Evolutionary conservation across 2,888 invertebrate genomes (phyloP).

Genomic region (Microplitis manilae): DNA sequence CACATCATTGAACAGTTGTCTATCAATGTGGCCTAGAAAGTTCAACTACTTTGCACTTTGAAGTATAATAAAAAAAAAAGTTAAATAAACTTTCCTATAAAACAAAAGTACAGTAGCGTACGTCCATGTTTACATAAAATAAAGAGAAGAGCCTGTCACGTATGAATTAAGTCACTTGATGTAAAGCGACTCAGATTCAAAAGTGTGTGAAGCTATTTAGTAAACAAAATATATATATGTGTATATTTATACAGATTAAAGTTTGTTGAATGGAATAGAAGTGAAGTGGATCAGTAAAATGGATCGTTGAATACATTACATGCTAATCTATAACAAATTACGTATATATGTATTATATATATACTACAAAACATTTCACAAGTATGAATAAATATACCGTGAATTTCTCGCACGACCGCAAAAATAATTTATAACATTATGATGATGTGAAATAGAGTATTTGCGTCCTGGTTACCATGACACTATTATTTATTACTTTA

Average conservation of each 20-base stretch:
- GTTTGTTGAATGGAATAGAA: background rate
- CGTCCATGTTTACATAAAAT: no score
- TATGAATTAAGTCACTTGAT: background rate
- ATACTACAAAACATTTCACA: background rate
- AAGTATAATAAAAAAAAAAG: background rate
- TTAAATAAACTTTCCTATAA: background rate
- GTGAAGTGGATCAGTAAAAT: constrained; percentile 8
- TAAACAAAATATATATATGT: no score
- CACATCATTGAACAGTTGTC: background rate
- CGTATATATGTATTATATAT: background rate
- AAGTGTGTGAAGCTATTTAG: background rate
- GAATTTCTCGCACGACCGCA: constrained; percentile 7
- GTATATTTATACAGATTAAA: background rate
- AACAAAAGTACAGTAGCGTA: background rate
- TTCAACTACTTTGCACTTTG: background rate
- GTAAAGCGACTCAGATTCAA: background rate
- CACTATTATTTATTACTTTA: constrained; percentile 36
- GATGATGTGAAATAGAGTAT: constrained; percentile 23
- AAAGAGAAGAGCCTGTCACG: background rate
- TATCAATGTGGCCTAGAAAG: background rate
- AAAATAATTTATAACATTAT: constrained; percentile 5
- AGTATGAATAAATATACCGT: background rate
- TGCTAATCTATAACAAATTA: constrained; percentile 4
- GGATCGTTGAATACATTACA: constrained; percentile 4
- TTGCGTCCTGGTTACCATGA: constrained; percentile 49